These are phyloP conservation scores for Corythornis vintsioides DNA, from an alignment of 2,113 vertebrate species.

Conservation along the genomic window DNA sequence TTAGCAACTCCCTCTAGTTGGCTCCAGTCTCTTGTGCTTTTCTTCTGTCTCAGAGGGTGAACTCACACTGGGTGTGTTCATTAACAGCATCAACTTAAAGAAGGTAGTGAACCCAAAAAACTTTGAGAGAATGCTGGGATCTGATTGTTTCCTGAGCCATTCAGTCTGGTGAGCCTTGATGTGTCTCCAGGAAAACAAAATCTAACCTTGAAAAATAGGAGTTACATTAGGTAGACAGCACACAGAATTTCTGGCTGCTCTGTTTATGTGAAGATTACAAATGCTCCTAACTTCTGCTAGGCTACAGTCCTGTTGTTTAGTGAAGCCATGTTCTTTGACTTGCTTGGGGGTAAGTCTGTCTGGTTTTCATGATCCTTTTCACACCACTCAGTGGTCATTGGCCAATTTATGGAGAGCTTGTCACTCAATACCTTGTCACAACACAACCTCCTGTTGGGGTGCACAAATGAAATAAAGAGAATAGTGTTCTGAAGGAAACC, in stretches of 20 bases:
- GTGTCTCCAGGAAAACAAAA: neutral
- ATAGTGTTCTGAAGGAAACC: neutral
- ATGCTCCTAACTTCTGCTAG: neutral
- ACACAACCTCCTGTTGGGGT: neutral
- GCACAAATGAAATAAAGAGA: neutral
- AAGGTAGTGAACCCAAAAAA: neutral
- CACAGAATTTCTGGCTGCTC: neutral
- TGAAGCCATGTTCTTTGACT: neutral
- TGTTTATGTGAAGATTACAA: neutral
- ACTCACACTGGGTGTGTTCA: neutral
- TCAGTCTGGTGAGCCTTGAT: neutral
- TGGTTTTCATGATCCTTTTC: neutral
- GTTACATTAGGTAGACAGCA: neutral
- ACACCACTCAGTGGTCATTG: neutral
- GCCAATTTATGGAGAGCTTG: neutral
- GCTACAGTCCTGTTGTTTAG: neutral
- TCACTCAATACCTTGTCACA: neutral
- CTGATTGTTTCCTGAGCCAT: neutral
- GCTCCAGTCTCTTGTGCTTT: neutral
- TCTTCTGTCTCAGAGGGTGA: neutral
- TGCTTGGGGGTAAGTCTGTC: neutral
- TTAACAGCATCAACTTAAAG: neutral
- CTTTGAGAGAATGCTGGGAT: neutral
- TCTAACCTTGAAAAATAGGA: neutral
- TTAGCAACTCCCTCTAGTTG: neutral